Evolutionary conservation across 2,888 invertebrate genomes (phyloP).

Genomic region (Rapana venosa): DNA sequence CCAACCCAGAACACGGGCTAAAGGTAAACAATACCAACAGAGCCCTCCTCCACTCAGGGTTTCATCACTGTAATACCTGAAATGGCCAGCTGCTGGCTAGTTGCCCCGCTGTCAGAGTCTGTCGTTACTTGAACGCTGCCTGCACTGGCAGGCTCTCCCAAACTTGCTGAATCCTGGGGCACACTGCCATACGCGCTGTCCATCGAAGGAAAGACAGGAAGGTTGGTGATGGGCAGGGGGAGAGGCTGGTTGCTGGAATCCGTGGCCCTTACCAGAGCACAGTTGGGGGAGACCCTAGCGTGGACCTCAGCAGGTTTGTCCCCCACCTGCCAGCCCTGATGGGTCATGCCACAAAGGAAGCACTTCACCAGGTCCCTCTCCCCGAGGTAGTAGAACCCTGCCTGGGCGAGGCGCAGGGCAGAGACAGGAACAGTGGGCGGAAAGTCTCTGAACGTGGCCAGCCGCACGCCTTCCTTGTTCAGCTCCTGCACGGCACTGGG

Average conservation of each 20-base stretch:
- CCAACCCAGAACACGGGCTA: no score
- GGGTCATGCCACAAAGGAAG: conserved; percentile 52
- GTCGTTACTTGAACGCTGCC: neutral
- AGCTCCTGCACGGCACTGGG: neutral
- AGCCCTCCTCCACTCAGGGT: no score
- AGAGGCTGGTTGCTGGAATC: conserved; percentile 44
- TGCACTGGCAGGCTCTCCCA: neutral
- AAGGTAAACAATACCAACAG: no score
- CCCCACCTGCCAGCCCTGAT: conserved; percentile 50
- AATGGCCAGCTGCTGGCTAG: neutral
- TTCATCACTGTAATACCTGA: neutral
- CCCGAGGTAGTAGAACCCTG: conserved; percentile 60
- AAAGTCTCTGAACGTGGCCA: conserved; percentile 31
- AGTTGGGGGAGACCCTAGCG: conserved; percentile 51
- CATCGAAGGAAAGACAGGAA: conserved; percentile 4
- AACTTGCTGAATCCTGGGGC: neutral
- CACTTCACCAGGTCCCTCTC: conserved; percentile 53
- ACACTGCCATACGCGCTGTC: conserved; percentile 19
- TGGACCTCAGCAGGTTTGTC: conserved; percentile 54
- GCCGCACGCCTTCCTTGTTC: conserved; percentile 34
- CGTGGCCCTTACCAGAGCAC: conserved; percentile 46
- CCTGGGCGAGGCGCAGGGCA: conserved; percentile 53
- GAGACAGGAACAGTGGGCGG: conserved; percentile 33
- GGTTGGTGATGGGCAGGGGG: conserved; percentile 29
- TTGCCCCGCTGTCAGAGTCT: neutral